Base-by-base conservation (phyloP, 2,113 vertebrate species). In the Semicossyphus pulcher region DNA sequence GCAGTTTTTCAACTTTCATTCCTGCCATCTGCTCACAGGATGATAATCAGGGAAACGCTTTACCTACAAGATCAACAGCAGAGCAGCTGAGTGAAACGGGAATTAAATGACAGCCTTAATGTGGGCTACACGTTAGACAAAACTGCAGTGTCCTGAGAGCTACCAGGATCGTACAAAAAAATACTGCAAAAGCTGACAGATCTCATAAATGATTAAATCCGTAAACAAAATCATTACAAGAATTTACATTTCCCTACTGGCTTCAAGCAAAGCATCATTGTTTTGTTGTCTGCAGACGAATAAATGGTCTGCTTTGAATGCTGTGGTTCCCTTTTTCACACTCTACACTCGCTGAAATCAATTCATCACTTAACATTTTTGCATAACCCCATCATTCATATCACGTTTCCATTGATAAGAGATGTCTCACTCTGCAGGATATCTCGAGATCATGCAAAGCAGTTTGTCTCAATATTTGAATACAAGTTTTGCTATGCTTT, bases 401-500 rank as follows among this genome's bases (percentile, higher is more conserved):
- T 56, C 23, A 15, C 4, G 1, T 54, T 39, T 44, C 47, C 42
- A 36, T 56, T 34, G 78, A 78, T 59, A 80, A 44, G 25, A 53
- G 23, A 34, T 31, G 47, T 34, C 47, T 47, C 52, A n/a, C 41
- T 39, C 5, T 4, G 45, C 1, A 0, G 36, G 32, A 58, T 64
- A 72, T 77, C 73, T 51, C 12, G 18, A 68, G 65, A 62, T 69
- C 61, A 78, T 72, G 77, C 67, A 84, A 88, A 90, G 48, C 59
- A 70, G 67, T 71, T 76, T 63, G 49, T 36, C 25, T 52, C 15
- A 0, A 21, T 41, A 69, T 83, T 71, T 86, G 67, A 83, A 81
- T 85, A 62, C 53, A 65, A 73, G 53, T 25, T 79, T 59, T 57
- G 74, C 16, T 23, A 49, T 66, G 61, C 29, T 51, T 78, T 60